Evolutionary conservation across 2,797 vertebrate species (phyloP), one percentile per base, ranked within the genome.

Genomic region (Sebastes jordani): DNA sequence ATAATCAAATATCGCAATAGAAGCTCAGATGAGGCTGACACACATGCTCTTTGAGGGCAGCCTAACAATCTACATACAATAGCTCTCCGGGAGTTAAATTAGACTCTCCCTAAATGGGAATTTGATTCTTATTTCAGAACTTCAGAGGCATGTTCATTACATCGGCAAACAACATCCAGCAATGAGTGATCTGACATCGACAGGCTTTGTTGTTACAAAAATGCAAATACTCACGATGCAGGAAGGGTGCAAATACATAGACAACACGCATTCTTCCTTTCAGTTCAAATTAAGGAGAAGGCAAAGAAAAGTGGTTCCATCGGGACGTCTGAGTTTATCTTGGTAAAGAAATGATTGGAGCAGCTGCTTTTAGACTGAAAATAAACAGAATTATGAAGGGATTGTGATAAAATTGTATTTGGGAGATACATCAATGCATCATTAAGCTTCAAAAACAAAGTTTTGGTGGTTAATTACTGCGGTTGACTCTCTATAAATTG

Each of bases 171-270:
- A 94, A 91, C 92, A 94, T 83, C 85, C 84, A 83, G 69, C 86
- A 78, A 91, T 92, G 92, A 91, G 62, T 93, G 92, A 92, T 95
- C 91, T 87, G 93, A 94, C 92, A 94, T 92, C 89, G 68, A 86
- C 92, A 83, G 89, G 82, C 94, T 96, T 95, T 95, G 95, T 95
- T 96, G 94, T 95, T 95, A 92, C 86, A 83, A 90, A 94, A 94
- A 95, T 95, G 94, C 92, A 95, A 95, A 95, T 95, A 85, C 82
- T 75, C 82, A 58, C 71, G 81, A 90, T 85, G 90, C 86, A 86
- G 88, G 88, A 91, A 74, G 91, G 75, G 78, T 80, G 68, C 86
- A 84, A 86, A 94, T 72, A 93, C 89, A 92, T 81, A 95, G 89
- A 79, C 87, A 92, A 89, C 77, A 78, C 62, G 49, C 81, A 83